phyloP scores from a whole-genome alignment of 2,888 invertebrate species.

The Dilophus febrilis region DNA sequence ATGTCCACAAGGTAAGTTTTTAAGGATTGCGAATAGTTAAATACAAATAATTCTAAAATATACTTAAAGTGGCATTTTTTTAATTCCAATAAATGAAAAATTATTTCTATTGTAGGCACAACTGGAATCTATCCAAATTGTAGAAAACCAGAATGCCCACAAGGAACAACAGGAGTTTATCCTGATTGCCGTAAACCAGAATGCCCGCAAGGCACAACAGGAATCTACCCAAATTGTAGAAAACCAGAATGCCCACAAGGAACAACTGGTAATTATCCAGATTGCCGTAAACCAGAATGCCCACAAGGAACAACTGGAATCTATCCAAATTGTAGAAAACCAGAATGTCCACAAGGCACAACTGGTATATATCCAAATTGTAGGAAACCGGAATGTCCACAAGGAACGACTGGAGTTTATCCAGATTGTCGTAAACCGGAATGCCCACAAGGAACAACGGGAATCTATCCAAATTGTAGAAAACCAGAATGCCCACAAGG shows the following conservation, averaged over 20 bases:
- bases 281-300: not conserved
- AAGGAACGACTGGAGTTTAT: slow-evolving; percentile 1
- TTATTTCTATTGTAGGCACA: not conserved
- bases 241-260: not conserved
- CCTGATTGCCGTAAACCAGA: not conserved
- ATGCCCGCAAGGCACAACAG: slow-evolving; percentile 1
- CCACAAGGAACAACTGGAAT: not conserved
- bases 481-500: not conserved
- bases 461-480: not conserved
- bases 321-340: not conserved
- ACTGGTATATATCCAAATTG: slow-evolving; percentile 3
- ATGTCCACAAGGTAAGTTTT: not conserved
- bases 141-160: slow-evolving; percentile 1
- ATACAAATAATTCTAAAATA: no score
- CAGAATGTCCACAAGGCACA: not conserved
- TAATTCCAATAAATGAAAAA: no score
- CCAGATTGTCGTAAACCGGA: slow-evolving; percentile 1
- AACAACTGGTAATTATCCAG: not conserved
- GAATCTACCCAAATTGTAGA: not conserved
- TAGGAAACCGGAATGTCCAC: not conserved
- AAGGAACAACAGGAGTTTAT: not conserved
- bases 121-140: not conserved
- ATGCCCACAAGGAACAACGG: not conserved
- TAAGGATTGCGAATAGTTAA: no score
- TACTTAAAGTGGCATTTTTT: no score